phyloP scores from a whole-genome alignment of 2,113 vertebrate species.

The Pollimyrus isidori region DNA sequence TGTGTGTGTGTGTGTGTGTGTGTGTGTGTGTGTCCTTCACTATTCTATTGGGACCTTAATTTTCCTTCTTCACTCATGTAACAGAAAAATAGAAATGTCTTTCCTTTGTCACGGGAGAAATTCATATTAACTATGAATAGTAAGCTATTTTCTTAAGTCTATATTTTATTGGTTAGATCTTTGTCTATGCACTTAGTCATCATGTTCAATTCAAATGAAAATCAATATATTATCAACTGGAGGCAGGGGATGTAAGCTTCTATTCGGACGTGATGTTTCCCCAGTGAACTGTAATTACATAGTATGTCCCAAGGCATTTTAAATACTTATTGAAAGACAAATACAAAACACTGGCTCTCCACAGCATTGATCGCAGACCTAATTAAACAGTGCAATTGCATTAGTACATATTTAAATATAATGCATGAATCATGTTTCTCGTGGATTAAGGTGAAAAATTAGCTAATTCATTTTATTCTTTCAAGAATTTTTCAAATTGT shows the following conservation, averaged over 20 bases:
- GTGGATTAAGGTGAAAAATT: background rate
- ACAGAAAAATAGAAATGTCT: background rate
- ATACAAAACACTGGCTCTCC: background rate
- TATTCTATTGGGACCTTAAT: background rate
- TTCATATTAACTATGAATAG: background rate
- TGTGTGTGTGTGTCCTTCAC: background rate
- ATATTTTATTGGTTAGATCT: background rate
- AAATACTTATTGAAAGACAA: background rate
- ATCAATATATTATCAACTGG: background rate
- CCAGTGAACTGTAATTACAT: background rate
- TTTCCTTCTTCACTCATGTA: background rate
- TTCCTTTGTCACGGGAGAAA: background rate
- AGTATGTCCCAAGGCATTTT: background rate
- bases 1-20: background rate
- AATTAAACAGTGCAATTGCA: background rate
- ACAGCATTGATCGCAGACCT: background rate
- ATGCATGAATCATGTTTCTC: background rate
- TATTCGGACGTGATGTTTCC: background rate
- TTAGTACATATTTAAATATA: background rate
- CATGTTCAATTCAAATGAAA: background rate
- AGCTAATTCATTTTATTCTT: background rate
- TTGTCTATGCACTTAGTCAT: background rate
- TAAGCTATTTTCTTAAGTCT: background rate
- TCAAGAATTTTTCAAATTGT: background rate
- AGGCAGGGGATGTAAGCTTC: background rate